Evolutionary conservation across 2,797 vertebrate species (phyloP), one percentile per base, ranked within the genome.

Genomic region (Lycodopsis pacificus): DNA sequence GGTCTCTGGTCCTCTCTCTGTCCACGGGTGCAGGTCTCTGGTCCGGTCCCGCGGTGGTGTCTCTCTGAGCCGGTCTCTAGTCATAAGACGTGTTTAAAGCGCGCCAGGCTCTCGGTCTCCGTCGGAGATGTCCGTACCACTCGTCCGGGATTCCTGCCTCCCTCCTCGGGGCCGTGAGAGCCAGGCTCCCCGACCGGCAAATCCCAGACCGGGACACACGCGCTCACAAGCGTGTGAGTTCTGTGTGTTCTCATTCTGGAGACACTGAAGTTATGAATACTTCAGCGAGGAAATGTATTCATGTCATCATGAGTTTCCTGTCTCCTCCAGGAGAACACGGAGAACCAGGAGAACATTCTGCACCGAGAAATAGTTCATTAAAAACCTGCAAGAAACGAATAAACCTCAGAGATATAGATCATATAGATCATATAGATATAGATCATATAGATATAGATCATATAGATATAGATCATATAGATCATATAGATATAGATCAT

Each of bases 61-160:
- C 36, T 22, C 36, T 25, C 85, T 88, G 92, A 93, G 84, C 68
- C 83, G 86, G 93, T 74, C 94, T 81, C 72, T 87, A 93, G 96
- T 97, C 96, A 97, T 96, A 92, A 95, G 97, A 96, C 91, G 92
- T 89, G 77, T 94, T 96, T 94, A 95, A 95, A 96, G 94, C 91
- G 79, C 90, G 79, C 90, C 90, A 95, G 86, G 95, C 94, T 91
- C 76, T 93, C 92, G 89, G 95, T 95, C 95, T 96, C 95, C 92
- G 90, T 94, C 94, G 95, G 97, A 93, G 96, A 98, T 95, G 95
- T 98, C 97, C 96, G 96, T 98, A 96, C 97, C 97, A 97, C 95
- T 94, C 95, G 80, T 92, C 93, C 92, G 94, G 95, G 96, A 96
- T 95, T 96, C 96, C 96, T 95, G 92, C 94, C 93, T 92, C 89